Percentiles rank a stretch among this genome's conserved stretches.
phyloP scores from a whole-genome alignment of 2,113 vertebrate genomes.

The Stigmatopora nigra region DNA sequence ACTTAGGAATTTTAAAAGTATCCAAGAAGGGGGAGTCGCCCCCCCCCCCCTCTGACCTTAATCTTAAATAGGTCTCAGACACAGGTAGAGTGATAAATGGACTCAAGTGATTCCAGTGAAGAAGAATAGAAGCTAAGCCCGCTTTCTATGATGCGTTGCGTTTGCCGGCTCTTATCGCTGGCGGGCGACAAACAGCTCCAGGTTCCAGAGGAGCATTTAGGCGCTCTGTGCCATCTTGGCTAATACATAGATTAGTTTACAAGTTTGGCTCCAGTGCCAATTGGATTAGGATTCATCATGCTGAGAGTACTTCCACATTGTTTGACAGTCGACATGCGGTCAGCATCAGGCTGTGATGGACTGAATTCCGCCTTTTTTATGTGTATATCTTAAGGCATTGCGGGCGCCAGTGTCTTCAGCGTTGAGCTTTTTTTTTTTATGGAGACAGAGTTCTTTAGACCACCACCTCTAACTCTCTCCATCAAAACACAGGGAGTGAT shows the following conservation, averaged over 20 bases:
- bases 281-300: slow-evolving; percentile 69
- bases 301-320: slow-evolving; percentile 56
- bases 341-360: slow-evolving; percentile 57
- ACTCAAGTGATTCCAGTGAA: slow-evolving; percentile 52
- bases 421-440: slow-evolving; percentile 29
- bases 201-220: slow-evolving; percentile 60
- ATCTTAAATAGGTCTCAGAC: slow-evolving; percentile 73
- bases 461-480: slow-evolving; percentile 35
- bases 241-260: slow-evolving; percentile 76
- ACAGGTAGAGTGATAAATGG: slow-evolving; percentile 74
- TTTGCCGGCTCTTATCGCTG: slow-evolving; percentile 58
- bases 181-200: slow-evolving; percentile 59
- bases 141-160: slow-evolving; percentile 47
- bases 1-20: slow-evolving; percentile 74
- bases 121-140: slow-evolving; percentile 67
- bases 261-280: slow-evolving; percentile 71
- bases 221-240: slow-evolving; percentile 58
- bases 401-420: slow-evolving; percentile 49
- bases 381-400: slow-evolving; percentile 56
- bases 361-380: slow-evolving; percentile 48
- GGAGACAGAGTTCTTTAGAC: slow-evolving; percentile 17
- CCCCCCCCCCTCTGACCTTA: slow-evolving; percentile 65
- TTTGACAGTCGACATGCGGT: slow-evolving; percentile 66
- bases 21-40: slow-evolving; percentile 50
- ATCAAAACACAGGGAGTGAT: slow-evolving; percentile 15